A percentile compares a stretch with the other conserved stretches of the same genome.
Evolutionary conservation across 2,113 vertebrate genomes (phyloP).

Genomic region (Rousettus leschenaultii): DNA sequence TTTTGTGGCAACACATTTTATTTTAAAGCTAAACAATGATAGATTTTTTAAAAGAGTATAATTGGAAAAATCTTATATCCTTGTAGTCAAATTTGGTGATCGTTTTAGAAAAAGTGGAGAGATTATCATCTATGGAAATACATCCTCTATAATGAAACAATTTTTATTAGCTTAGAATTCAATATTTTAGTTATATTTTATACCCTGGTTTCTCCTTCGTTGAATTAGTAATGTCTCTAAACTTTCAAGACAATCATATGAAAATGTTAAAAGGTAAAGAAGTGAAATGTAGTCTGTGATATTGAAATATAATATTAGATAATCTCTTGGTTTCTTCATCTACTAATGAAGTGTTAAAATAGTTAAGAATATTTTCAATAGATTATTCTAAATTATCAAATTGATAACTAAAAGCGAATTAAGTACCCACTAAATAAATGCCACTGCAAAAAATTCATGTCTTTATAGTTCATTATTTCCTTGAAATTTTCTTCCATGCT

Average conservation of each 20-base stretch:
- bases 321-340: not conserved
- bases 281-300: not conserved
- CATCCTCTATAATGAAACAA: not conserved
- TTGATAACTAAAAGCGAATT: not conserved
- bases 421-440: not conserved
- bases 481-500: not conserved
- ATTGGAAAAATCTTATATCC: not conserved
- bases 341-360: not conserved
- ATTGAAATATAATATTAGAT: not conserved
- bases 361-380: not conserved
- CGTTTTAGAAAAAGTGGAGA: not conserved
- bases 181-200: not conserved
- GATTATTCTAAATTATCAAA: not conserved
- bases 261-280: not conserved
- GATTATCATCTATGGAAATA: not conserved
- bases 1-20: not conserved
- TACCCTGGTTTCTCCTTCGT: not conserved
- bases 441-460: not conserved
- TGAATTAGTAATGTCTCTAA: not conserved
- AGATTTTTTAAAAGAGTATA: not conserved
- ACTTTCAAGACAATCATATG: not conserved
- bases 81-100: not conserved
- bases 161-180: not conserved
- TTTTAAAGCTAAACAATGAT: not conserved
- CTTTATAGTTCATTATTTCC: not conserved